Base-by-base conservation (phyloP, 2,113 vertebrate species). In the Lates calcarifer region DNA sequence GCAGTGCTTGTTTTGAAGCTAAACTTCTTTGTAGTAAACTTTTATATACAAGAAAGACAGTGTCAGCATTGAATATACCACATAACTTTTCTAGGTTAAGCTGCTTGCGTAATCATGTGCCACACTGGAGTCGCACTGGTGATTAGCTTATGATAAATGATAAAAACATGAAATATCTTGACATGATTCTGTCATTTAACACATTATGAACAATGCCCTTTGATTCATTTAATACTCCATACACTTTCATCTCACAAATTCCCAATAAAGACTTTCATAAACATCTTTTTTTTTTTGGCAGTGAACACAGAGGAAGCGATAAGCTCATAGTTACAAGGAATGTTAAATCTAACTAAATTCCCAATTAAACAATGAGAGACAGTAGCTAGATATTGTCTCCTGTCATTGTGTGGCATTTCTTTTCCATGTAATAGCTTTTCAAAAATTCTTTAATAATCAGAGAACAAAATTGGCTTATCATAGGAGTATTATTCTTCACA, bases 331-430 rank as follows among this genome's bases (percentile, higher is more conserved):
- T 53, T 43, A 14, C 17, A 49, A 64, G 29, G 63, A 74, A 74
- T 65, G 57, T 65, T 56, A 31, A 57, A 61, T 74, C 51, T 1
- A 1, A 43, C 26, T 61, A 41, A 73, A 77, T 68, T 13, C 7
- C 66, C 37, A 76, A 67, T 68, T 83, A 80, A 62, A 58, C 39
- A 43, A 37, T 10, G 9, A 37, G 39, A 41, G 39, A 35, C 22
- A 7, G 1, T 62, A 29, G 24, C 20, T 65, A 35, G n/a, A 51
- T 29, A 64, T 26, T 26, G 31, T 22, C 24, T 58, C 22, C 33
- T 45, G 28, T 31, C 33, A 67, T 28, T 33, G 15, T 45, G 6
- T 31, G 10, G 37, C 12, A 53, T 53, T 65, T 51, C 5, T 41
- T 37, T 69, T 69, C 24, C 2, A 10, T 18, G 14, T 51, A 18